phyloP scores from a whole-genome alignment of 2,888 invertebrate species.

The Sericinus montela region DNA sequence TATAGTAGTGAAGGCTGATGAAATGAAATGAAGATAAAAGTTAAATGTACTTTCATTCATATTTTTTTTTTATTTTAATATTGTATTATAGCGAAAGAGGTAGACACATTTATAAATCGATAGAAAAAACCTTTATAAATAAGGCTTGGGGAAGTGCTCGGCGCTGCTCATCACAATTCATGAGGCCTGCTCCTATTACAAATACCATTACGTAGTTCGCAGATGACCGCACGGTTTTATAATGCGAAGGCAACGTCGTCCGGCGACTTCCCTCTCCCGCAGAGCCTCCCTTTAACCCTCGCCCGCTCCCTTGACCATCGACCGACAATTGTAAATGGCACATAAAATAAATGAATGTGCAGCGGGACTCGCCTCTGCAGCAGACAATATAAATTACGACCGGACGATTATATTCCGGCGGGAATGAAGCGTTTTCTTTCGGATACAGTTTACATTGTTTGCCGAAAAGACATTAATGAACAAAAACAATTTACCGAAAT shows the following conservation, averaged over 20 bases:
- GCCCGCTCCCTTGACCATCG: slow-evolving; percentile 78
- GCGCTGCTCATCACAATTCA: slow-evolving; percentile 59
- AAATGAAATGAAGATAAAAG: too few species aligned
- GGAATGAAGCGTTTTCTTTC: slow-evolving; percentile 77
- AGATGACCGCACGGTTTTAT: slow-evolving; percentile 80
- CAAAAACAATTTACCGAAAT: slow-evolving; percentile 17
- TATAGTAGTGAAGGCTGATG: too few species aligned
- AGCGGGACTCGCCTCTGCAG: slow-evolving; percentile 79
- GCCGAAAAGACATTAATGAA: slow-evolving; percentile 46
- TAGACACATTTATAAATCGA: slow-evolving; percentile 1
- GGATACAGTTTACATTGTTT: slow-evolving; percentile 62
- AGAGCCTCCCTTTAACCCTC: slow-evolving; percentile 44
- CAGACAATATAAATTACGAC: slow-evolving; percentile 81
- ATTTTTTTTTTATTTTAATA: too few species aligned
- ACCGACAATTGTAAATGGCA: slow-evolving; percentile 81
- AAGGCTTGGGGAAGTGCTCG: slow-evolving; percentile 54
- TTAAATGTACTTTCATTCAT: too few species aligned
- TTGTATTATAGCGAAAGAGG: background rate
- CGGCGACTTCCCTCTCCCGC: slow-evolving; percentile 40
- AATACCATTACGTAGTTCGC: slow-evolving; percentile 75
- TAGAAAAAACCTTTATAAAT: slow-evolving; percentile 40
- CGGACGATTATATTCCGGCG: slow-evolving; percentile 80
- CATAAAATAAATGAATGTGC: slow-evolving; percentile 81
- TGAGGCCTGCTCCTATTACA: slow-evolving; percentile 68
- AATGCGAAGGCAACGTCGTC: slow-evolving; percentile 73